phyloP scores from a whole-genome alignment of 2,113 vertebrate species.

The Oenanthe melanoleuca region DNA sequence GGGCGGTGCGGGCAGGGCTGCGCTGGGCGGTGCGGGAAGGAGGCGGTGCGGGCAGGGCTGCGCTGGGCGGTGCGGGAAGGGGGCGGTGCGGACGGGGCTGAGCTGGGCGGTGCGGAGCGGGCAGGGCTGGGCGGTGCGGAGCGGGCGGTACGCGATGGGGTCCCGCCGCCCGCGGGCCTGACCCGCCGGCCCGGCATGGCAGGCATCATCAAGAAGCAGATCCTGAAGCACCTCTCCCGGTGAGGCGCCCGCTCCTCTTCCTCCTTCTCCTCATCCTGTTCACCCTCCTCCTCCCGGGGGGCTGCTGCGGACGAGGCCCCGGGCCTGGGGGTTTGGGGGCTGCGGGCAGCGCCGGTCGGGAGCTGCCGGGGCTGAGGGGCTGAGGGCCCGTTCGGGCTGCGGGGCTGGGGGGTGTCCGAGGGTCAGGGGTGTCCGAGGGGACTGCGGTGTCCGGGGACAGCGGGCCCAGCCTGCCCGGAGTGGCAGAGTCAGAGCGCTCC shows the following conservation, averaged over 20 bases:
- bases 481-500: neutral
- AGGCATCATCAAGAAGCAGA: conserved; percentile 95
- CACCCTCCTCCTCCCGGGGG: neutral
- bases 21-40: neutral
- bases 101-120: too few species aligned
- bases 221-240: conserved; percentile 96
- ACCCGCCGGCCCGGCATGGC: conserved; percentile 80
- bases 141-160: neutral
- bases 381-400: neutral
- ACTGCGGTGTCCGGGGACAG: neutral
- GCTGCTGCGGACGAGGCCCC: neutral
- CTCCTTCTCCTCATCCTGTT: neutral
- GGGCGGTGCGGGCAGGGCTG: too few species aligned
- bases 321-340: neutral
- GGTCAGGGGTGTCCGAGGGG: neutral
- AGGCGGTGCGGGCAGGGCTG: too few species aligned
- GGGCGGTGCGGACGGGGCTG: too few species aligned
- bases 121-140: neutral
- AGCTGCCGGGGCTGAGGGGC: neutral
- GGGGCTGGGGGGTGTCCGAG: neutral
- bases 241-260: conserved; percentile 58
- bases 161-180: neutral
- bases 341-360: neutral
- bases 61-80: too few species aligned
- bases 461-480: neutral